These are phyloP conservation scores for Halictus quadricinctus DNA, from an alignment of 2,888 invertebrate genomes.

Conservation along the genomic window DNA sequence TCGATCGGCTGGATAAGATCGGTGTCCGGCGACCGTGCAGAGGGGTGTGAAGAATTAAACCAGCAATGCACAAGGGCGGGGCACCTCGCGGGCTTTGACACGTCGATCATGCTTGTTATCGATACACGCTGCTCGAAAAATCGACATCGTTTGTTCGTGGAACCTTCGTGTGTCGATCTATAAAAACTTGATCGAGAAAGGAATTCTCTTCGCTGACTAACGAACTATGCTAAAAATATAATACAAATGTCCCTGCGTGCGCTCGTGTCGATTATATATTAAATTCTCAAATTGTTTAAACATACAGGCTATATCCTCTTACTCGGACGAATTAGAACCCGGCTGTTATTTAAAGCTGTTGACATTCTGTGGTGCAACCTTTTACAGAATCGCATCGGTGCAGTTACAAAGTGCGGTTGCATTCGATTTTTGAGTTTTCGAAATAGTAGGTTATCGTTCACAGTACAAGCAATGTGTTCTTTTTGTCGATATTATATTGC, in stretches of 20 bases:
- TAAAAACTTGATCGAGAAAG: not conserved
- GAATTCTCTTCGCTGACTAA: conserved; percentile 3
- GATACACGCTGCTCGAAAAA: not conserved
- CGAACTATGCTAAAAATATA: not conserved
- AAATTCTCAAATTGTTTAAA: no score
- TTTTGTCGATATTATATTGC: not conserved
- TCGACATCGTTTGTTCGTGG: not conserved
- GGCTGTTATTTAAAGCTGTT: no score
- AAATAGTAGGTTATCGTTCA: no score
- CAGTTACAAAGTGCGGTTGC: no score
- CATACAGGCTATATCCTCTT: no score
- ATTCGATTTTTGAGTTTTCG: no score
- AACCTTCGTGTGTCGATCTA: not conserved
- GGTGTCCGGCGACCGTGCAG: not conserved
- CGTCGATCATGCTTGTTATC: conserved; percentile 5
- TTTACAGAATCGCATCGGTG: no score
- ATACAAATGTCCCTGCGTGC: no score
- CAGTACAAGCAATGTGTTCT: not conserved
- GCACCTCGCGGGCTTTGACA: conserved; percentile 6
- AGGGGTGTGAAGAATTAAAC: conserved; percentile 22
- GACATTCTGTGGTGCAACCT: no score
- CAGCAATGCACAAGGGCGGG: not conserved
- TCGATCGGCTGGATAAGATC: conserved; percentile 27
- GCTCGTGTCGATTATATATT: not conserved
- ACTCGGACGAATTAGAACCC: no score